Percentiles rank a stretch among this genome's conserved stretches.
phyloP scores from a whole-genome alignment of 2,888 invertebrate species.

The Phragmatobia fuliginosa region DNA sequence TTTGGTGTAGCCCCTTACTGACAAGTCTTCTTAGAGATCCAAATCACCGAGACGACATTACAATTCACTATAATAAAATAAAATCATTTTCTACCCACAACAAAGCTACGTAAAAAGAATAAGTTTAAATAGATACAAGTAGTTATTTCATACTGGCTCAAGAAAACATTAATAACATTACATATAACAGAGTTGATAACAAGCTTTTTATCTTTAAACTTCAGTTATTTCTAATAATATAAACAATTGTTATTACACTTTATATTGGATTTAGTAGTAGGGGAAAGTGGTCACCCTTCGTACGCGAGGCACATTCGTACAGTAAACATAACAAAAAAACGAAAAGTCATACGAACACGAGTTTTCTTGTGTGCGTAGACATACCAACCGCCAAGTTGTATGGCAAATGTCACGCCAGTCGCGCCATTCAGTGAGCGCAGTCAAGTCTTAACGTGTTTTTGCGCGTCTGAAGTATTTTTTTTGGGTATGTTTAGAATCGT shows the following conservation, averaged over 20 bases:
- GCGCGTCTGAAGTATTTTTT: too few relatives aligned
- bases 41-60: neutral
- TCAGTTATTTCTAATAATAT: neutral
- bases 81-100: neutral
- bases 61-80: neutral
- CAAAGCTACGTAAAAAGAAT: neutral
- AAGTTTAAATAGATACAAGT: neutral
- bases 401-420: too few relatives aligned
- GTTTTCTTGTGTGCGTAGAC: too few relatives aligned
- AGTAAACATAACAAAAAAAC: too few relatives aligned
- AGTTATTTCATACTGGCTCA: neutral
- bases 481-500: too few relatives aligned
- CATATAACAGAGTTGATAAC: neutral
- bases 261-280: too few relatives aligned
- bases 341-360: too few relatives aligned
- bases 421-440: too few relatives aligned
- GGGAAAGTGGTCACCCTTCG: too few relatives aligned
- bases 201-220: neutral
- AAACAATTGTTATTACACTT: neutral
- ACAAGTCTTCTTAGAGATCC: neutral
- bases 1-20: neutral
- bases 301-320: too few relatives aligned
- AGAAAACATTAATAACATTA: neutral
- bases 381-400: too few relatives aligned
- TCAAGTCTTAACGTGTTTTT: too few relatives aligned